phyloP scores from a whole-genome alignment of 1,140 invertebrate genomes.

The Eumeta japonica region DNA sequence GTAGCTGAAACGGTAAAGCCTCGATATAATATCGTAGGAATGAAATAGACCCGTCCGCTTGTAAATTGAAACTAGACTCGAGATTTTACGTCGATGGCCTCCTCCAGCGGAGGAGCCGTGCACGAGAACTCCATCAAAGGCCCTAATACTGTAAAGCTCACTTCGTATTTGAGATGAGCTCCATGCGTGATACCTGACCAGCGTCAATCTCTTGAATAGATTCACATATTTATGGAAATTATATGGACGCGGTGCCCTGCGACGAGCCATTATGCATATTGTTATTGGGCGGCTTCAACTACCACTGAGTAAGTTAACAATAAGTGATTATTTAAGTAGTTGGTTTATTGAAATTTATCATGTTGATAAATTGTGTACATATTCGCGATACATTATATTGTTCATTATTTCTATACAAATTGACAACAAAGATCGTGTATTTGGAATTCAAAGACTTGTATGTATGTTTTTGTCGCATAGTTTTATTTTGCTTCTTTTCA shows the following conservation, averaged over 20 bases:
- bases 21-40: conserved; percentile 1
- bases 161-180: too few species aligned
- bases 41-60: conserved; percentile 15
- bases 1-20: conserved; percentile 9
- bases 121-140: conserved; percentile 40
- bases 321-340: neutral
- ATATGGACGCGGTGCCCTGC: conserved; percentile 1
- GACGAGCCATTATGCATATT: conserved; percentile 4
- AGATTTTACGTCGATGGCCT: conserved; percentile 52
- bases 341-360: conserved; percentile 1
- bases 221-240: conserved; percentile 9
- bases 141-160: conserved; percentile 31
- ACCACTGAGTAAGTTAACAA: neutral
- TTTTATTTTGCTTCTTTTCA: too few species aligned
- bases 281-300: too few species aligned
- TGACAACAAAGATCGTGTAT: too few species aligned
- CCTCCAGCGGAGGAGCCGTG: conserved; percentile 42
- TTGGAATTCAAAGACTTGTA: too few species aligned
- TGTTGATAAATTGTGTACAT: too few species aligned
- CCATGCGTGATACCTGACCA: too few species aligned
- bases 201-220: too few species aligned
- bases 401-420: too few species aligned
- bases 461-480: too few species aligned
- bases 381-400: too few species aligned
- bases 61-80: conserved; percentile 24